These are phyloP conservation scores for Sceloporus undulatus DNA, from an alignment of 2,113 vertebrate genomes.

Conservation along the genomic window DNA sequence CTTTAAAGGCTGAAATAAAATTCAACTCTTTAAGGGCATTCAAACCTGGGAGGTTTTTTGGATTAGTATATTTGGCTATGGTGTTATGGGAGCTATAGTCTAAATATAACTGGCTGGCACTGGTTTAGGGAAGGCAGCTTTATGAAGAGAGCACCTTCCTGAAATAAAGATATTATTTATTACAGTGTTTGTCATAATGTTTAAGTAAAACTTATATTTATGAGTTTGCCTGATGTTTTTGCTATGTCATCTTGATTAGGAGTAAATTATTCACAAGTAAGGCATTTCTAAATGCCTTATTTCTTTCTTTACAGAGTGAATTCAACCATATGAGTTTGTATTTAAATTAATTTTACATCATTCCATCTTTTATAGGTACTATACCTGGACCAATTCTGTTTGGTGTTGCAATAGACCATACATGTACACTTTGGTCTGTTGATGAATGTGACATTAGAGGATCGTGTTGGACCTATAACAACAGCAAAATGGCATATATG, in stretches of 20 bases:
- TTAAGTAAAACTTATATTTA: not conserved
- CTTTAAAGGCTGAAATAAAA: no score
- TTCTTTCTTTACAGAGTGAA: not conserved
- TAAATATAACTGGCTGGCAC: no score
- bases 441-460: slow-evolving; percentile 78
- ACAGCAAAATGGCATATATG: slow-evolving; percentile 77
- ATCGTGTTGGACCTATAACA: slow-evolving; percentile 83
- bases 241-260: not conserved
- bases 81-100: no score
- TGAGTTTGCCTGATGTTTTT: not conserved
- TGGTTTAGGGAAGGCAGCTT: no score
- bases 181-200: not conserved
- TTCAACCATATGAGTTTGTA: not conserved
- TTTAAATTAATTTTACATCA: slow-evolving; percentile 9
- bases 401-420: slow-evolving; percentile 80
- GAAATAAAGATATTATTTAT: no score
- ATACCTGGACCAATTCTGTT: slow-evolving; percentile 87
- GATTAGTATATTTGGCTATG: no score
- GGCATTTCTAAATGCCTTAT: not conserved
- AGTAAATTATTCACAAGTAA: not conserved
- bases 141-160: no score
- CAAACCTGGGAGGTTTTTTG: no score
- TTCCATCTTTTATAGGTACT: slow-evolving; percentile 73
- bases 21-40: no score
- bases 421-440: slow-evolving; percentile 81